Percentiles rank a stretch among this genome's conserved stretches.
These are phyloP conservation scores for Hyperoplus lanceolatus DNA, from an alignment of 2,797 vertebrate species.

Conservation along the genomic window DNA sequence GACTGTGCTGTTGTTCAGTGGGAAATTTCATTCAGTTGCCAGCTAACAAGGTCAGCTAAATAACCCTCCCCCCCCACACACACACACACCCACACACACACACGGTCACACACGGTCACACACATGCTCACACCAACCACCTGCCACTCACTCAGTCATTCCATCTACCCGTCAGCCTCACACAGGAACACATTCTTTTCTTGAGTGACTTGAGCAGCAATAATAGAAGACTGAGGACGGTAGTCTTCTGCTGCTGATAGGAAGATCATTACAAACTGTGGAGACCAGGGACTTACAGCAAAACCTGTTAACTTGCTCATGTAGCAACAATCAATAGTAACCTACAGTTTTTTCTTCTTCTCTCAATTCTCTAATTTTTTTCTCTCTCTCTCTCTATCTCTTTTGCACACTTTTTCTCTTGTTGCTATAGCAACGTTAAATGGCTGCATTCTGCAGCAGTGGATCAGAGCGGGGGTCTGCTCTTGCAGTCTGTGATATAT, in stretches of 20 bases:
- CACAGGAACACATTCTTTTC: slow-evolving; percentile 34
- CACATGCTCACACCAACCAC: slow-evolving; percentile 41
- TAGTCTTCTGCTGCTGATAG: slow-evolving; percentile 74
- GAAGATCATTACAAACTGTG: slow-evolving; percentile 78
- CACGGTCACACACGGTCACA: slow-evolving; percentile 15
- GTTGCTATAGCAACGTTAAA: slow-evolving; percentile 86
- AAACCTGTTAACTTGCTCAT: slow-evolving; percentile 79
- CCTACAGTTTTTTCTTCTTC: slow-evolving; percentile 46
- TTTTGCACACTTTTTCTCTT: slow-evolving; percentile 59
- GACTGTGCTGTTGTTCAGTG: slow-evolving; percentile 38
- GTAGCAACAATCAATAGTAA: slow-evolving; percentile 83
- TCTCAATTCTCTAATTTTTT: slow-evolving; percentile 23
- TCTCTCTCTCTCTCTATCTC: slow-evolving; percentile 49
- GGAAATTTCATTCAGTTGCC: slow-evolving; percentile 72
- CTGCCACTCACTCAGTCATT: slow-evolving; percentile 57
- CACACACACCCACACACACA: slow-evolving; percentile 36
- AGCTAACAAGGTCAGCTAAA: slow-evolving; percentile 77
- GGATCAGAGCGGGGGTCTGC: slow-evolving; percentile 52
- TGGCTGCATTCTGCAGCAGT: slow-evolving; percentile 75
- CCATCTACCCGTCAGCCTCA: slow-evolving; percentile 37
- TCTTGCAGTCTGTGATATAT: slow-evolving; percentile 48
- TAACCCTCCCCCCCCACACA: slow-evolving; percentile 56
- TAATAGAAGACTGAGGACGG: slow-evolving; percentile 63
- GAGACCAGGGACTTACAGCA: slow-evolving; percentile 76
- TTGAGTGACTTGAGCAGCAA: slow-evolving; percentile 61